Conservation (phyloP, 2,888 invertebrate genomes). For the Mythimna vitellina region DNA sequence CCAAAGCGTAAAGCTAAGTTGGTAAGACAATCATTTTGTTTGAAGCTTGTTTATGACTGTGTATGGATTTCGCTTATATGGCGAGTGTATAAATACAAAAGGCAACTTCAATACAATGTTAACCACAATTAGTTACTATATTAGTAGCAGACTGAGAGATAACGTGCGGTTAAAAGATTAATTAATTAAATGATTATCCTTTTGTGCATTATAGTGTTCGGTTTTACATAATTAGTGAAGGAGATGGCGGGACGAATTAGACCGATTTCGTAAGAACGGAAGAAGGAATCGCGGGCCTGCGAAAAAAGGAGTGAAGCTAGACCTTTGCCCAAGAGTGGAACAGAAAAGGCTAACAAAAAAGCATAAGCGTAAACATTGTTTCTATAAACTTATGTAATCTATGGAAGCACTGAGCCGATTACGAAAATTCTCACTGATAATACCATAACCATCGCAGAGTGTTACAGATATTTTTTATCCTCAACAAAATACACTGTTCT, state of each 20-base stretch:
- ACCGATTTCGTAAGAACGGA: no score
- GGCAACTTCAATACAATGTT: slow-evolving; percentile 3
- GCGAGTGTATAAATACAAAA: neutral
- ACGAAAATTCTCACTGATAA: neutral
- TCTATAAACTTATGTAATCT: no score
- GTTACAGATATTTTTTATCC: neutral
- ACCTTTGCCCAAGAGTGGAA: no score
- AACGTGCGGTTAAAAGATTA: neutral
- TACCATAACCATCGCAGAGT: neutral
- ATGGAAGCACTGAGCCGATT: neutral
- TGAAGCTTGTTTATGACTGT: neutral
- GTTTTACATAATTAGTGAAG: neutral
- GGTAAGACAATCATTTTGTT: neutral
- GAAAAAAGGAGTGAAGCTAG: no score
- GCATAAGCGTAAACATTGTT: no score
- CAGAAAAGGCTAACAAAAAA: no score
- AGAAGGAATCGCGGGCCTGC: no score
- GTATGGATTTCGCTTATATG: neutral
- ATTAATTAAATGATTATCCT: neutral
- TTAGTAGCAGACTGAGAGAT: slow-evolving; percentile 19
- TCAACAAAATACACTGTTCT: no score
- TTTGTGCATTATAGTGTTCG: neutral
- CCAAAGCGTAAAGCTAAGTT: neutral
- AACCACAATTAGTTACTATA: slow-evolving; percentile 16
- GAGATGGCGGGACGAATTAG: no score